Evolutionary conservation across 2,888 invertebrate species (phyloP).

Genomic region (Heterodera filipjevi): DNA sequence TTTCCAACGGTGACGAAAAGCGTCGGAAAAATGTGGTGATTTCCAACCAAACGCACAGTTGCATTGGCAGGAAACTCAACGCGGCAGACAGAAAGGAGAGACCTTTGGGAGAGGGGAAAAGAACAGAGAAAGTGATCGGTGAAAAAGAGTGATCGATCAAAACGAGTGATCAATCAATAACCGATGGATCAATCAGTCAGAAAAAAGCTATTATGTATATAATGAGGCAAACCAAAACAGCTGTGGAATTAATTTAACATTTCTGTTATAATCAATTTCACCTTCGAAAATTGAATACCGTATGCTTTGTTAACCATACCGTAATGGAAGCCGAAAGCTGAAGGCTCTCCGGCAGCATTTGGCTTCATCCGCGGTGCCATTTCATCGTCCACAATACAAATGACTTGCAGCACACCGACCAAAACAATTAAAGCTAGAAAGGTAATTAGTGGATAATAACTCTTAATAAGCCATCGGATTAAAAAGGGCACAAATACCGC

Average conservation of each 20-base stretch:
- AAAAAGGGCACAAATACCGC: constrained; percentile 46
- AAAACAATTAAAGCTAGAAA: constrained; percentile 36
- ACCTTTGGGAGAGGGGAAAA: constrained; percentile 40
- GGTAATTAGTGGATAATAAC: not conserved
- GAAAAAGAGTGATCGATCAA: not conserved
- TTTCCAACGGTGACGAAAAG: constrained; percentile 34
- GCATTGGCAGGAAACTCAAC: constrained; percentile 59
- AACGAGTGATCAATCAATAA: not conserved
- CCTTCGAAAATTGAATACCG: too few species aligned
- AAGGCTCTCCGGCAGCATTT: constrained; percentile 61
- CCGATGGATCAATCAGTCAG: too few species aligned
- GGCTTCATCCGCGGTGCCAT: constrained; percentile 61
- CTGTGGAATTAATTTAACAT: not conserved
- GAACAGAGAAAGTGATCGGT: not conserved
- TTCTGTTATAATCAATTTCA: too few species aligned
- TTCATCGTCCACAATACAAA: constrained; percentile 65
- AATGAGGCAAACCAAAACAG: too few species aligned
- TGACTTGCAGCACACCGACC: constrained; percentile 59
- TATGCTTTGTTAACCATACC: constrained; percentile 43
- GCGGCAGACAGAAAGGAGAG: constrained; percentile 59
- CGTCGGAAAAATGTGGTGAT: constrained; percentile 43
- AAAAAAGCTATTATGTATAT: too few species aligned
- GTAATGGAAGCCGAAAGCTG: constrained; percentile 56
- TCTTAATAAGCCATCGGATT: too few species aligned
- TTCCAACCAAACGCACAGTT: constrained; percentile 49